Evolutionary conservation across 53 echinoderm and acorn worm species (phyloP).

Genomic region (Patiria pectinifera): DNA sequence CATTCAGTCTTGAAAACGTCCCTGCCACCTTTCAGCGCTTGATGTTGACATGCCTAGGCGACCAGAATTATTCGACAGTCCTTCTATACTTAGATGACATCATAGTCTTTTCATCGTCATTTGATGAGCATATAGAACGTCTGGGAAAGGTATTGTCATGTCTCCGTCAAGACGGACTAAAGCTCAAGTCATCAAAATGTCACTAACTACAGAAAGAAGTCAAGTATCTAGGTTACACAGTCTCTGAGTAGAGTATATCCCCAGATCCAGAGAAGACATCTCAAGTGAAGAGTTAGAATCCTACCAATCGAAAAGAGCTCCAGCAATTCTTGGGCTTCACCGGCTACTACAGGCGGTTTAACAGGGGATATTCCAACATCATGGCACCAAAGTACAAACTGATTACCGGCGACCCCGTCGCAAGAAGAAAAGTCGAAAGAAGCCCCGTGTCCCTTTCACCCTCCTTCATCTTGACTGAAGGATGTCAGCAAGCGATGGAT

Average conservation of each 20-base stretch:
- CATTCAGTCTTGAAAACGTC: constrained; percentile 63
- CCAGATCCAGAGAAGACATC: constrained; percentile 55
- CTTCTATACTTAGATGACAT: constrained; percentile 74
- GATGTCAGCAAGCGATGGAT: constrained; percentile 47
- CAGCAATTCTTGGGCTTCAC: constrained; percentile 55
- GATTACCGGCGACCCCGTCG: constrained; percentile 23
- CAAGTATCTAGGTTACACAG: constrained; percentile 64
- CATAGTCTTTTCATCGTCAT: constrained; percentile 63
- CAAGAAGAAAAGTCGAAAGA: constrained; percentile 28
- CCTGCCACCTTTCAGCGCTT: constrained; percentile 72
- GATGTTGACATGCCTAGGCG: constrained; percentile 63
- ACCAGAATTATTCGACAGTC: constrained; percentile 58
- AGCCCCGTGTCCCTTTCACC: background rate
- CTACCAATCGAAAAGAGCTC: constrained; percentile 41
- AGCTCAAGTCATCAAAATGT: constrained; percentile 74
- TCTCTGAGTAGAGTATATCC: constrained; percentile 54
- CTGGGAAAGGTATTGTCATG: constrained; percentile 49
- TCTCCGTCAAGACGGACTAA: constrained; percentile 62
- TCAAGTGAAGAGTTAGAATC: constrained; percentile 41
- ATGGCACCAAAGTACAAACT: constrained; percentile 45
- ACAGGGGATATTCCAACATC: constrained; percentile 43
- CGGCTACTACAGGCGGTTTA: constrained; percentile 61
- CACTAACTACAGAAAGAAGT: constrained; percentile 64
- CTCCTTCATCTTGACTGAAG: constrained; percentile 46
- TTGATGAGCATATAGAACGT: constrained; percentile 55